These are phyloP conservation scores for Ichneumoninae sp. DNA, from an alignment of 2,888 invertebrate species.

Conservation along the genomic window DNA sequence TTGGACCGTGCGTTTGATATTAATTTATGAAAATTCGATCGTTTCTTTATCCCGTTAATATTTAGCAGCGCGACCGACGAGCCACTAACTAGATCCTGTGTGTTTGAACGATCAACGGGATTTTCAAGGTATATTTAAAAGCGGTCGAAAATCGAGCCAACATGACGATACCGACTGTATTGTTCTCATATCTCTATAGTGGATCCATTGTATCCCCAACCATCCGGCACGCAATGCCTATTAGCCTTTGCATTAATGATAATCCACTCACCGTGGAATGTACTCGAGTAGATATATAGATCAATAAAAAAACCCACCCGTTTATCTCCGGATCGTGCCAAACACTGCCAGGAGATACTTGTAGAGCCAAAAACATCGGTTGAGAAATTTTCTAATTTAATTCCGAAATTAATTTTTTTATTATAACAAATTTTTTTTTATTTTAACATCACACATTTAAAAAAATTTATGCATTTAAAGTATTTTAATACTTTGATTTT, in stretches of 20 bases:
- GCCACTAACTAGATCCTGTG: neutral
- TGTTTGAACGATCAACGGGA: neutral
- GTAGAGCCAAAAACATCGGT: neutral
- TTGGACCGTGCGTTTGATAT: neutral
- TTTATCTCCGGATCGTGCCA: constrained; percentile 10
- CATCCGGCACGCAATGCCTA: constrained; percentile 26
- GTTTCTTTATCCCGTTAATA: neutral
- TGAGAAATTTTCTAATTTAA: neutral
- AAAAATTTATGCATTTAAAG: neutral
- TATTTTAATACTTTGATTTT: neutral
- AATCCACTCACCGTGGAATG: constrained; percentile 23
- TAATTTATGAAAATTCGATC: neutral
- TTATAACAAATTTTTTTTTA: neutral
- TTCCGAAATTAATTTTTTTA: neutral
- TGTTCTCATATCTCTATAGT: neutral
- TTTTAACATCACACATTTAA: too few relatives aligned
- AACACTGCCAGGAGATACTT: neutral
- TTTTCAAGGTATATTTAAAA: constrained; percentile 4
- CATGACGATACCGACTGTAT: neutral
- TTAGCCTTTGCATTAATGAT: constrained; percentile 49
- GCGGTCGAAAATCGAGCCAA: constrained; percentile 8
- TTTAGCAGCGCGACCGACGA: neutral
- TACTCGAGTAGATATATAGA: constrained; percentile 27
- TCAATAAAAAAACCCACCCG: neutral
- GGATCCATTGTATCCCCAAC: constrained; percentile 1